A percentile compares a stretch with the other conserved stretches of the same genome.
These are phyloP conservation scores for Lycaon pictus DNA, from an alignment of 2,113 vertebrate genomes.

Conservation along the genomic window DNA sequence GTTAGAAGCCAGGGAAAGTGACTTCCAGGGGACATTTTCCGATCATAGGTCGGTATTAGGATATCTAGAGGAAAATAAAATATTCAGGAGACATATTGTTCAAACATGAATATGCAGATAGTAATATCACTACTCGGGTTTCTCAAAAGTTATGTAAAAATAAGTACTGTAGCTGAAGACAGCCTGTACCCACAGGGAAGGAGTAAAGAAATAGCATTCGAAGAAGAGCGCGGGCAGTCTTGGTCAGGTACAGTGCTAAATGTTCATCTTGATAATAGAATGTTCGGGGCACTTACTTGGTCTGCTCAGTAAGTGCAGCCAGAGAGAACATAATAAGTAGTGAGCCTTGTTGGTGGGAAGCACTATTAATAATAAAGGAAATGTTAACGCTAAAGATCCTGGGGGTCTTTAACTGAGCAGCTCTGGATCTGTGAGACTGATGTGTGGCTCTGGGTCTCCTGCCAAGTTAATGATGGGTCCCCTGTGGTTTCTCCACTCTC, in stretches of 20 bases:
- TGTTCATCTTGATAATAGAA: constrained; percentile 60
- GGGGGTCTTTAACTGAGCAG: background rate
- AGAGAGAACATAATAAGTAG: constrained; percentile 11
- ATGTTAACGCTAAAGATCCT: background rate
- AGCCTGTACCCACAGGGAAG: background rate
- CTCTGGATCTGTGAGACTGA: background rate
- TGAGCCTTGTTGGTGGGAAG: constrained; percentile 2
- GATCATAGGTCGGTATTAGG: background rate
- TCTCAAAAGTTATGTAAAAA: constrained; percentile 28
- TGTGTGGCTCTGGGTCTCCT: background rate
- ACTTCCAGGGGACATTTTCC: background rate
- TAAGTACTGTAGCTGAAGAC: background rate
- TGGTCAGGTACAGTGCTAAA: background rate
- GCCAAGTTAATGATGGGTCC: background rate
- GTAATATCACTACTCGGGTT: background rate
- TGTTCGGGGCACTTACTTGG: background rate
- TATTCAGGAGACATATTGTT: constrained; percentile 35
- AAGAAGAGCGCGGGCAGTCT: background rate
- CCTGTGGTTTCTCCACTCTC: background rate
- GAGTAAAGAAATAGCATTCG: constrained; percentile 1
- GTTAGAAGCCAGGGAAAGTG: background rate
- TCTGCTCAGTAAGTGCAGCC: constrained; percentile 1
- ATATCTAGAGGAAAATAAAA: background rate
- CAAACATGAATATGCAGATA: background rate
- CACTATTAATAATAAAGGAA: constrained; percentile 49